These are phyloP conservation scores for Daphoenositta chrysoptera DNA, from an alignment of 2,113 vertebrate genomes.

Conservation along the genomic window DNA sequence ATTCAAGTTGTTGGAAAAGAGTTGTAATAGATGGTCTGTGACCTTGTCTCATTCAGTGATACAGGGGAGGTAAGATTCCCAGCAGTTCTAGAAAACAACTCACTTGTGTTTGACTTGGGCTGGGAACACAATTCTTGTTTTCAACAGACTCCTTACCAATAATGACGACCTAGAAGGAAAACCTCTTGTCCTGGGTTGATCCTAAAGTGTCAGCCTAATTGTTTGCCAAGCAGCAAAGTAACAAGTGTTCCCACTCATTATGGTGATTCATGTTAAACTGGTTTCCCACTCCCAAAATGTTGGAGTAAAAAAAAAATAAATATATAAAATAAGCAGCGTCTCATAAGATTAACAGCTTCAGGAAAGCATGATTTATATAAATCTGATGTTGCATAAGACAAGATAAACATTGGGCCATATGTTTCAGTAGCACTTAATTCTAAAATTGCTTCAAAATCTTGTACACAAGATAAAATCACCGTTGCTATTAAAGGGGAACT, in stretches of 20 bases:
- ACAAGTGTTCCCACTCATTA: background rate
- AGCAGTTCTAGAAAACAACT: background rate
- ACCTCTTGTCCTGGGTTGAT: background rate
- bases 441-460: slow-evolving; percentile 4
- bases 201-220: background rate
- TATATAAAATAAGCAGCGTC: background rate
- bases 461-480: background rate
- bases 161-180: background rate
- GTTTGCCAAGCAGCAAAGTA: background rate
- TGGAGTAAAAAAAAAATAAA: background rate
- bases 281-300: background rate
- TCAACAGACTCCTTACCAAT: background rate
- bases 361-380: background rate
- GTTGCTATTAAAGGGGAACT: background rate
- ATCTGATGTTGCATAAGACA: background rate
- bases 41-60: background rate
- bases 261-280: background rate
- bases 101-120: background rate
- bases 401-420: background rate
- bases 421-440: background rate
- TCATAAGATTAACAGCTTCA: background rate
- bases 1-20: background rate
- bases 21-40: background rate
- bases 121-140: background rate
- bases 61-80: background rate